Percentiles rank a stretch among this genome's conserved stretches.
These are phyloP conservation scores for Oxytorus armatus DNA, from an alignment of 2,888 invertebrate genomes.

Conservation along the genomic window DNA sequence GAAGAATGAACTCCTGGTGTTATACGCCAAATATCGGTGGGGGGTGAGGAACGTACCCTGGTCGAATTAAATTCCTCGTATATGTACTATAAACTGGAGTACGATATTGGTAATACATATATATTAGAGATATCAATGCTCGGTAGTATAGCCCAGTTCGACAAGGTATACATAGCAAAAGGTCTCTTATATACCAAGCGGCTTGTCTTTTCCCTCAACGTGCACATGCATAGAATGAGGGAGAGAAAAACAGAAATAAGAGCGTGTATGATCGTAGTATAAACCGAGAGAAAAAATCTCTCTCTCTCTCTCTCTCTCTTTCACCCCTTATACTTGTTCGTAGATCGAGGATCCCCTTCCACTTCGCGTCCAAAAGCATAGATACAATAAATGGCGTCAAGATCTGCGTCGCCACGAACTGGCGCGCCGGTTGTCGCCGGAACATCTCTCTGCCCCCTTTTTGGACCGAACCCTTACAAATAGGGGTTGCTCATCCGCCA, in stretches of 20 bases:
- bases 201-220: neutral
- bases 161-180: conserved; percentile 4
- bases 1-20: too few species aligned
- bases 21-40: too few species aligned
- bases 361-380: conserved; percentile 52
- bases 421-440: conserved; percentile 76
- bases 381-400: conserved; percentile 79
- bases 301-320: conserved; percentile 31
- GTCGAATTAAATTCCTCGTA: too few species aligned
- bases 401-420: conserved; percentile 80
- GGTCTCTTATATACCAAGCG: neutral
- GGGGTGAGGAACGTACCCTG: too few species aligned
- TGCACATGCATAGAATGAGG: conserved; percentile 5
- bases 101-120: too few species aligned
- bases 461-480: conserved; percentile 74
- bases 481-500: conserved; percentile 74
- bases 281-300: conserved; percentile 47
- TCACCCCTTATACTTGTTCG: conserved; percentile 39
- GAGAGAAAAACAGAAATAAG: neutral
- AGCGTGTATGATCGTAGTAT: conserved; percentile 20
- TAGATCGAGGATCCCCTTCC: conserved; percentile 44
- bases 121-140: conserved; percentile 1
- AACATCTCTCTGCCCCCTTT: conserved; percentile 72
- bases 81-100: too few species aligned
- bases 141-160: conserved; percentile 48